A percentile compares a stretch with the other conserved stretches of the same genome.
phyloP scores from a whole-genome alignment of 2,888 invertebrate species.

The Eupithecia exiguata region DNA sequence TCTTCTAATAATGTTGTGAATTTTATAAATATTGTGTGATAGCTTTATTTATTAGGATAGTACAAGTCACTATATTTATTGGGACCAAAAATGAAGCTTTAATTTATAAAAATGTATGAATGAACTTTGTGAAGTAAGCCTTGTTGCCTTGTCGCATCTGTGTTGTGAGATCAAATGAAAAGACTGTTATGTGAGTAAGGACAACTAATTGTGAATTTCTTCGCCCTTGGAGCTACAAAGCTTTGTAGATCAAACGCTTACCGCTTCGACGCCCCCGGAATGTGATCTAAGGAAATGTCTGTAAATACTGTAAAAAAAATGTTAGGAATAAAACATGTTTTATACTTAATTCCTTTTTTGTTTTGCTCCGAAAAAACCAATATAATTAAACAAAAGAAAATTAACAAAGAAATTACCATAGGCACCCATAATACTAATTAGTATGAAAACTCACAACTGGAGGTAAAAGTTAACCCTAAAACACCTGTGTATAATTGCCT shows the following conservation, averaged over 20 bases:
- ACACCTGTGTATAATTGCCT: conserved; percentile 36
- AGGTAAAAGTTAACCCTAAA: conserved; percentile 28
- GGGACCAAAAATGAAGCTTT: conserved; percentile 74
- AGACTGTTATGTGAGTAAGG: conserved; percentile 15
- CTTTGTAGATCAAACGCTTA: conserved; percentile 16
- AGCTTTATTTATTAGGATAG: conserved; percentile 66
- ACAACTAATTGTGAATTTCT: neutral
- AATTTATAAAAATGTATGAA: conserved; percentile 38
- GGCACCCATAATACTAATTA: neutral
- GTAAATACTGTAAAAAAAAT: conserved; percentile 56
- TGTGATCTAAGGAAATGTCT: conserved; percentile 27
- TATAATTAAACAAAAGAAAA: neutral
- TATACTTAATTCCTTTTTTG: conserved; percentile 35
- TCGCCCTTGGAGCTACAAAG: neutral
- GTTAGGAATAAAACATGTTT: conserved; percentile 65
- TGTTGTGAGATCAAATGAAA: conserved; percentile 25
- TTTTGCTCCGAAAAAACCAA: neutral
- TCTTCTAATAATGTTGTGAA: conserved; percentile 59
- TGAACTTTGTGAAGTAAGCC: neutral
- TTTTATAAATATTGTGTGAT: conserved; percentile 68
- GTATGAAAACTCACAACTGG: neutral
- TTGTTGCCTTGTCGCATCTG: neutral
- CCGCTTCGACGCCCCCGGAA: conserved; percentile 11
- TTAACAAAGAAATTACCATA: neutral
- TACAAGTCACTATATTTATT: conserved; percentile 54